Base-by-base conservation (phyloP, 1,140 invertebrate species). In the Meloidogyne floridensis region DNA sequence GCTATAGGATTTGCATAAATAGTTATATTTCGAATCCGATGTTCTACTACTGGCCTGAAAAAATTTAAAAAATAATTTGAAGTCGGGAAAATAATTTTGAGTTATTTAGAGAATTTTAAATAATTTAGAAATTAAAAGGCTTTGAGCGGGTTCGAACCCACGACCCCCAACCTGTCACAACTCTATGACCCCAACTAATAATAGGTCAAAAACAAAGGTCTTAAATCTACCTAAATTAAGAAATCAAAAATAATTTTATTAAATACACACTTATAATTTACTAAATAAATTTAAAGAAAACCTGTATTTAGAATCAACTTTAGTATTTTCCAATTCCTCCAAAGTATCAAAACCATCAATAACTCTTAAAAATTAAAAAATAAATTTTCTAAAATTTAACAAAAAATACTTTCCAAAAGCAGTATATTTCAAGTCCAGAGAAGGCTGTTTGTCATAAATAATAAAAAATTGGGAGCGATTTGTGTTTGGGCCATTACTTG, bases 391-490 rank as follows among this genome's bases (percentile, higher is more conserved):
- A n/a, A 9, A 20, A 59, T 18, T 51, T 53, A 10, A 4, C 6
- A 65, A 85, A 20, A 20, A 20, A 20, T 20, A 96, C 95, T 94
- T 97, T 90, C 95, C 97, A 93, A 98, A 97, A 47, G 98, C 90
- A 13, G 97, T 98, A 89, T 98, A 98, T 90, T 98, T 98, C 81
- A 97, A 91, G 91, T 98, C 97, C 69, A 98, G 92, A 92, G 96
- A 95, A n/a, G 95, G 94, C 87, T 98, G 96, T 82, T 95, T 93
- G 6, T 93, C 93, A 91, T 98, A 98, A 0, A 95, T 94, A 83
- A 98, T 94, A 88, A 98, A 99, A 91, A 98, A 99, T 91, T 99
- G 97, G 87, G 95, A 96, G n/a, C 93, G 94, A 93, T 98, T 99
- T n/a, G 95, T 95, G 90, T 98, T 97, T 13, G 96, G 95, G 20